Conservation (phyloP, 1,140 invertebrate species). For the Thrips palmi region DNA sequence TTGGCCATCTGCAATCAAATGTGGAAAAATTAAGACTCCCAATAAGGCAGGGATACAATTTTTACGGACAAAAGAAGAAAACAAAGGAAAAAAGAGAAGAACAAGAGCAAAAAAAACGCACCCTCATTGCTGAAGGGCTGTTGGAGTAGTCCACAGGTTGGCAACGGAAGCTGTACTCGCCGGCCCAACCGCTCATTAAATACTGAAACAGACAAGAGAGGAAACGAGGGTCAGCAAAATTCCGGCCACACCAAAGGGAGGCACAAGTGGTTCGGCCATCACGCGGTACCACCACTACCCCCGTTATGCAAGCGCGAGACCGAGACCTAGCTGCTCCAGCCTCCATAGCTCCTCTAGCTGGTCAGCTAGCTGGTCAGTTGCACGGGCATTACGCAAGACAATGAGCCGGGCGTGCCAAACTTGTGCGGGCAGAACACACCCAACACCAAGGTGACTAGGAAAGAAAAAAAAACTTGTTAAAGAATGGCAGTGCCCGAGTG, state of each 20-base stretch:
- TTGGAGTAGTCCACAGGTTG: constrained; percentile 85
- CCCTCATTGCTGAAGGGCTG: constrained; percentile 62
- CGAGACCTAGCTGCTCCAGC: too few relatives aligned
- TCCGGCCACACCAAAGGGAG: neutral
- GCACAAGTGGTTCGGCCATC: neutral
- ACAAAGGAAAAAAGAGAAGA: constrained; percentile 19
- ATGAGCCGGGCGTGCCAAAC: too few relatives aligned
- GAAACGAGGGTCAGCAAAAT: too few relatives aligned
- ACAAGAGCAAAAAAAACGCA: constrained; percentile 29
- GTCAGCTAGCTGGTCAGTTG: too few relatives aligned
- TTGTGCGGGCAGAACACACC: too few relatives aligned
- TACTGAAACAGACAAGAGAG: constrained; percentile 35
- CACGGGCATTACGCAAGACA: too few relatives aligned
- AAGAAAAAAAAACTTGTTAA: too few relatives aligned
- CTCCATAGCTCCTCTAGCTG: too few relatives aligned
- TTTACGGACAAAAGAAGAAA: neutral
- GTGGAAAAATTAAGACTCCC: neutral
- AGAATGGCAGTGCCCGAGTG: too few relatives aligned
- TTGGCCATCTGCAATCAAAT: constrained; percentile 55
- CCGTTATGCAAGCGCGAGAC: too few relatives aligned
- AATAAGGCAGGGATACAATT: neutral
- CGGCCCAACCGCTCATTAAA: constrained; percentile 69
- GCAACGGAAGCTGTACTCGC: constrained; percentile 77
- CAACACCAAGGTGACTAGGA: too few relatives aligned
- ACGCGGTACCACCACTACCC: too few relatives aligned